Base-by-base conservation (phyloP, 2,797 vertebrate genomes). In the Eptatretus atami region DNA sequence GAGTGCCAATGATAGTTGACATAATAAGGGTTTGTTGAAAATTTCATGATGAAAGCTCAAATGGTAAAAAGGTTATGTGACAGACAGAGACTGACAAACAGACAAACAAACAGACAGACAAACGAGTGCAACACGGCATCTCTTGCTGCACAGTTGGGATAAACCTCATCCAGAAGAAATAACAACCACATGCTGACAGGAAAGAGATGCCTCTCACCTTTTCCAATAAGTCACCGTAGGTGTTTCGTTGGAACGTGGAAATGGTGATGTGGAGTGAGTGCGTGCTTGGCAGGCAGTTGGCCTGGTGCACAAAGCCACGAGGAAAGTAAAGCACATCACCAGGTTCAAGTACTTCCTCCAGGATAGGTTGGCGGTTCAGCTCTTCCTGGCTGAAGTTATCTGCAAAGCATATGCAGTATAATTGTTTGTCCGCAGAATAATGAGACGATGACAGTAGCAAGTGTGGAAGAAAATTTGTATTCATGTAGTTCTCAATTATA, bases 241-340 rank as follows among this genome's bases (percentile, higher is more conserved):
- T 80, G 74, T 95, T 94, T 70, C 76, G 83, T 78, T 98, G 92
- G 71, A 73, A 87, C 1, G 86, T 85, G 53, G 92, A 98, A 70
- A 98, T 67, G 1, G 92, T 98, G 70, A 96, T 76, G 71, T 98
- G 92, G 63, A 98, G 75, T 0, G 92, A 96, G 70, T 96, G 86
- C 0, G 71, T 68, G 0, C 84, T 79, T 1, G 83, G 79, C 52
- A 85, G 78, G 66, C 86, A 94, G 68, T 80, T 65, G 0, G 79
- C 92, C 72, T 98, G 87, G 70, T 98, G 92, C 71, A 93, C 80
- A 71, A 92, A 94, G 15, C 92, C 90, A 1, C 92, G 75, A 1
- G 92, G 90, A 54, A 98, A 87, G 71, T 94, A 98, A 12, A 98
- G 79, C 66, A 98, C 71, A 69, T 98, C 88, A 1, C 92, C 90